A percentile compares a stretch with the other conserved stretches of the same genome.
These are phyloP conservation scores for Amyelois transitella DNA, from an alignment of 1,140 invertebrate genomes.

Conservation along the genomic window DNA sequence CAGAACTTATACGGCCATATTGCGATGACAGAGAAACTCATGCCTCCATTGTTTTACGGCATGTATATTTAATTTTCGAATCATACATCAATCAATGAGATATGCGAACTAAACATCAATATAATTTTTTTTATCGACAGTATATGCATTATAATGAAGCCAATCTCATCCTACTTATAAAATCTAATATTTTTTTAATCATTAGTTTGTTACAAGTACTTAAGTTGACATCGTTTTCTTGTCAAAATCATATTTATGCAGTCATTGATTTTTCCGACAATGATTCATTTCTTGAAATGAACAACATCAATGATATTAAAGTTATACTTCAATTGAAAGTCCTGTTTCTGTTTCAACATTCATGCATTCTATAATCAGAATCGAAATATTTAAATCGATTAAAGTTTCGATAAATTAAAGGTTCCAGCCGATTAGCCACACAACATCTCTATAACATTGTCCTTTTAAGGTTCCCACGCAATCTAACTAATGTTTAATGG, in stretches of 20 bases:
- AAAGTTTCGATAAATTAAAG: neutral
- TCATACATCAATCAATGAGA: neutral
- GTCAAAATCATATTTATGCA: too few species aligned
- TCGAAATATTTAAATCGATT: neutral
- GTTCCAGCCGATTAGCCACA: neutral
- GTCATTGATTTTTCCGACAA: too few species aligned
- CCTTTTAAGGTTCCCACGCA: neutral
- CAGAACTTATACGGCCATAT: constrained; percentile 1
- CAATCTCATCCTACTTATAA: too few species aligned
- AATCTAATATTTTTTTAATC: too few species aligned
- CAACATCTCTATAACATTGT: neutral
- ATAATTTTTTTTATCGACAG: neutral
- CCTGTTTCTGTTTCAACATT: too few species aligned
- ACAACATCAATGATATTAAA: too few species aligned
- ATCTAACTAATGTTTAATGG: neutral
- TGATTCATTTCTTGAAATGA: too few species aligned
- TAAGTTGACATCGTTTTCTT: too few species aligned
- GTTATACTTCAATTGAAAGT: too few species aligned
- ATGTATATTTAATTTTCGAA: neutral
- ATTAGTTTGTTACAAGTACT: too few species aligned
- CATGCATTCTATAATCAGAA: too few species aligned
- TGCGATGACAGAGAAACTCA: constrained; percentile 1
- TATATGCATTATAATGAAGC: too few species aligned
- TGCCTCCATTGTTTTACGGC: neutral
- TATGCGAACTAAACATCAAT: neutral